Evolutionary conservation across 2,888 invertebrate genomes (phyloP), one percentile per base, ranked within the genome.

Genomic region (Smittia aterrima): DNA sequence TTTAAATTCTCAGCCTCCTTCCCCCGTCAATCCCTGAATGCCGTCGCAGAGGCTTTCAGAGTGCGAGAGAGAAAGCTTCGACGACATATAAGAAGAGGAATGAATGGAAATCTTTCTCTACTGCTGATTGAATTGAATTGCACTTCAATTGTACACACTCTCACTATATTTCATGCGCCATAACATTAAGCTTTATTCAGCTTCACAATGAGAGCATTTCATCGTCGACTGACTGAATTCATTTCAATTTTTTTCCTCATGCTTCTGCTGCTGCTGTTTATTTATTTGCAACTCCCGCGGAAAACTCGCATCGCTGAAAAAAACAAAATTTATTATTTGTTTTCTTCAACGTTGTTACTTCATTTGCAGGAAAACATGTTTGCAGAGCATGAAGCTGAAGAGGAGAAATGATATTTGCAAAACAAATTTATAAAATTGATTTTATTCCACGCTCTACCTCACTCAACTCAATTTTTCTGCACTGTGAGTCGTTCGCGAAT

Each of bases 311-410:
- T 7, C 22, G 22, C 16, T 20, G 24, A 9, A 18, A 22, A 53
- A 58, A 64, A 6, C 20, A 13, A 64, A 64, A 58, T 58, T 58
- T 58, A 58, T 64, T 64, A 27, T 64, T 64, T 25, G 64, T 27
- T 64, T 22, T 64, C 64, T 16, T 16, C 64, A n/a, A 4, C 2
- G 58, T 58, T 20, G 24, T 64, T 64, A 64, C 27, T 27, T 64
- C 64, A 64, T 64, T 64, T 64, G 27, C 27, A 24, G 58, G n/a
- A 64, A 64, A 64, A 16, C 24, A 64, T 64, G 25, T 64, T 64
- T 64, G 16, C 24, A 22, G n/a, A 64, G 25, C 64, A 22, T 16
- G 13, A 47, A 47, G 47, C 16, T n/a, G 47, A 47, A 47, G 16
- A 47, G n/a, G 22, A 18, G n/a, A 64, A 64, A 64, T 7, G 27